Evolutionary conservation across 53 echinoderm and acorn worm species (phyloP), one percentile per base, ranked within the genome.

Genomic region (Hippasteria phrygiana): DNA sequence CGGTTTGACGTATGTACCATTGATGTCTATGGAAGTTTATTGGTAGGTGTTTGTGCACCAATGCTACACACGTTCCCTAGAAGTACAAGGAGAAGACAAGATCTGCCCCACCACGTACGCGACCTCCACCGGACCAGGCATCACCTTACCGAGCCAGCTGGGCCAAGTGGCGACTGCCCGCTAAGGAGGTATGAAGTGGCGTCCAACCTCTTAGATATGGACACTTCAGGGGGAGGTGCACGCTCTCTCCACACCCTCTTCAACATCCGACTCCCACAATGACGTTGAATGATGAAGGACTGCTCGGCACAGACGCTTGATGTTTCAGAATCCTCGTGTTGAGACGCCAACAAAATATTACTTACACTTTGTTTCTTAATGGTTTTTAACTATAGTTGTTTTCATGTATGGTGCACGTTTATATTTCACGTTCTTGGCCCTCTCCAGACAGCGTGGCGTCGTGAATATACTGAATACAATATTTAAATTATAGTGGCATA

Each of bases 101-200:
- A 67, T 16, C 69, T 59, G 12, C 37, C 1, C 12, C 22, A 26
- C 33, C 55, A 59, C 78, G 36, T 59, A 16, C 28, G 27, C 17
- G 81, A 26, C 18, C 43, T 27, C 37, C 64, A 43, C 65, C 43
- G n/a, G 78, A 35, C 62, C 64, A 33, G 33, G 81, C 45, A 64
- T 81, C 81, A 46, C 65, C 43, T 81, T 81, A 81, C 65, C 40
- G n/a, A 12, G 18, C 32, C 17, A 31, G 36, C 76, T 18, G 34
- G 29, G n/a, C 56, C 43, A 18, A 27, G 31, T 41, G 63, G 31
- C 43, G 81, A 81, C 64, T 29, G 45, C 65, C 1, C 9, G 40
- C 36, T 55, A 24, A 59, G 78, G 31, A 20, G 40, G 24, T 65
- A n/a, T 64, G 43, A 43, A 81, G 81, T 81, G 81, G 81, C 17